Percentiles rank a stretch among this genome's conserved stretches.
Evolutionary conservation across 2,797 vertebrate genomes (phyloP).

Genomic region (Limosa lapponica): DNA sequence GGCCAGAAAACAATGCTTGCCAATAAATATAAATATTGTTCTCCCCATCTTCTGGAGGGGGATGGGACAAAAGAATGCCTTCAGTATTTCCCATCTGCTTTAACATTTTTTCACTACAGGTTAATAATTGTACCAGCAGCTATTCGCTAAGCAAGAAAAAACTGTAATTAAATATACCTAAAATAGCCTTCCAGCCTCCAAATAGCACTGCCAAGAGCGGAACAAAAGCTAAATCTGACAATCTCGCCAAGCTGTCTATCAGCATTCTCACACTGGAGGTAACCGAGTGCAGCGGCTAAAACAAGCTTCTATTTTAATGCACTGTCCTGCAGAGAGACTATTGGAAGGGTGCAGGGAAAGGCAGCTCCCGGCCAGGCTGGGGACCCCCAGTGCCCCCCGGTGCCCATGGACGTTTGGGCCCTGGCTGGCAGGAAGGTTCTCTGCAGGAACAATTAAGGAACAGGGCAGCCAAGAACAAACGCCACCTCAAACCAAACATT

Average conservation of each 20-base stretch:
- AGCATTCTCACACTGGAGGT: neutral
- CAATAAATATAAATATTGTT: neutral
- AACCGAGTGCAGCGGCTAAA: rapidly evolving
- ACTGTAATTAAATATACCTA: neutral
- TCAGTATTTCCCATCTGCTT: neutral
- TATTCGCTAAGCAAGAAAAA: neutral
- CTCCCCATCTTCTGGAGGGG: neutral
- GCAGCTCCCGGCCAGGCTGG: neutral
- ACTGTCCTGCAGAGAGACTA: neutral
- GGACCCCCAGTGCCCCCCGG: rapidly evolving
- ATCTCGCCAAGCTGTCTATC: neutral
- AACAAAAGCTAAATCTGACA: neutral
- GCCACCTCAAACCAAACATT: neutral
- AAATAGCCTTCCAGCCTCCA: slow-evolving; percentile 1
- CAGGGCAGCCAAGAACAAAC: neutral
- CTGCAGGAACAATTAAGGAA: neutral
- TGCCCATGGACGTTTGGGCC: rapidly evolving
- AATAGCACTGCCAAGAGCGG: neutral
- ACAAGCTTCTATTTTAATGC: neutral
- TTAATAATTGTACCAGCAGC: neutral
- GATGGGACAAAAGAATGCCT: neutral
- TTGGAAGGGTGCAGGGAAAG: neutral
- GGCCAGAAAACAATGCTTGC: neutral
- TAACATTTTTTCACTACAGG: neutral
- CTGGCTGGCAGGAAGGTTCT: neutral